Percentiles rank a stretch among this genome's conserved stretches.
phyloP scores from a whole-genome alignment of 1,140 invertebrate species.

The Dinothrombium tinctorium region DNA sequence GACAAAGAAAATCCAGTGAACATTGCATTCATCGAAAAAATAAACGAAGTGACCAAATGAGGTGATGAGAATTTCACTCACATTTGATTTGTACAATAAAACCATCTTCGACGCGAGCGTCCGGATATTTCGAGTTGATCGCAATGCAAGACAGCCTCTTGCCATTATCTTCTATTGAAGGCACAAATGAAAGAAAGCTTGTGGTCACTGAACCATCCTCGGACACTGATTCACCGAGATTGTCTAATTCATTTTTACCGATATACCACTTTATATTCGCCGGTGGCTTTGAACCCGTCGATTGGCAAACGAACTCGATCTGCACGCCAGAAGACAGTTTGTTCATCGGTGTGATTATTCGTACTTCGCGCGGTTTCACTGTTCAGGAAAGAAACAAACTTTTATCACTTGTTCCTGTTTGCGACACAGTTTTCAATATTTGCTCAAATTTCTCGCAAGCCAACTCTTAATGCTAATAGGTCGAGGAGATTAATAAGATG shows the following conservation, averaged over 20 bases:
- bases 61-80: conserved; percentile 32
- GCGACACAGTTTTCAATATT: no score
- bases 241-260: conserved; percentile 5
- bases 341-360: conserved; percentile 15
- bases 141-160: conserved; percentile 54
- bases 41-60: no score
- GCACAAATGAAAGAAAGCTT: conserved; percentile 22
- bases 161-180: conserved; percentile 48
- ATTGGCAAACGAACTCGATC: conserved; percentile 58
- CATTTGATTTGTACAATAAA: conserved; percentile 64
- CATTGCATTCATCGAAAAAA: no score
- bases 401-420: no score
- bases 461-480: no score
- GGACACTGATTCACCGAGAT: conserved; percentile 3
- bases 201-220: conserved; percentile 15
- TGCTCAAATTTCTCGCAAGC: no score
- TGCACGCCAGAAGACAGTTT: conserved; percentile 8
- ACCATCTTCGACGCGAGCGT: conserved; percentile 26
- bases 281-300: conserved; percentile 58
- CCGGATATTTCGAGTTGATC: conserved; percentile 33
- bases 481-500: no score
- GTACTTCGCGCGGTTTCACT: conserved; percentile 57
- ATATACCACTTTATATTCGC: conserved; percentile 69
- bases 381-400: no score
- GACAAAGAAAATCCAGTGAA: no score